A percentile compares a stretch with the other conserved stretches of the same genome.
phyloP scores from a whole-genome alignment of 1,140 invertebrate genomes.

The Palaemon carinicauda region DNA sequence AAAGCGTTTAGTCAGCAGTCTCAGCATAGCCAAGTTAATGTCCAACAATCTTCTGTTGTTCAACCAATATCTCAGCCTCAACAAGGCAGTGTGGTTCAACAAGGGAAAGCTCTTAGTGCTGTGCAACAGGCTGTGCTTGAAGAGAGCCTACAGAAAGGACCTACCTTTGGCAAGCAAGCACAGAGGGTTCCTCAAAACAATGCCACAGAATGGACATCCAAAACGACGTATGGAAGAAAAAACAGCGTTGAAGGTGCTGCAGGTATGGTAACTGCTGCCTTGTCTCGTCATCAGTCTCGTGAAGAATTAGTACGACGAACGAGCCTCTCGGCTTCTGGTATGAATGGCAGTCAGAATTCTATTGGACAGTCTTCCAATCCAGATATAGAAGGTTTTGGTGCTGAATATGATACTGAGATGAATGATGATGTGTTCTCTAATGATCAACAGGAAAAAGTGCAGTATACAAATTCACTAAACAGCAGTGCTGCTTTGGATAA shows the following conservation, averaged over 20 bases:
- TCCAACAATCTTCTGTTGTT: not conserved
- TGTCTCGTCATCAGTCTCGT: slow-evolving; percentile 43
- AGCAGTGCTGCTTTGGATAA: not conserved
- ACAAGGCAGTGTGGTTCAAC: not conserved
- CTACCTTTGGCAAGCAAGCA: not conserved
- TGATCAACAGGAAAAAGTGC: not conserved
- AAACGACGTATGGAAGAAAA: not conserved
- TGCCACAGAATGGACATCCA: not conserved
- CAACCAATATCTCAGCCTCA: slow-evolving; percentile 4
- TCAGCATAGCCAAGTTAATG: not conserved
- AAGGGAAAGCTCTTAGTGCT: slow-evolving; percentile 27
- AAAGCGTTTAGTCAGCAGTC: no score
- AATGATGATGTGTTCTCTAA: slow-evolving; percentile 55
- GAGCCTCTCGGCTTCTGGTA: slow-evolving; percentile 49
- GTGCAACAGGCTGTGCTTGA: slow-evolving; percentile 28
- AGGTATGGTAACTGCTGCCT: slow-evolving; percentile 30
- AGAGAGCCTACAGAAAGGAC: not conserved
- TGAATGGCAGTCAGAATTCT: slow-evolving; percentile 47
- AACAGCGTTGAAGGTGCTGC: slow-evolving; percentile 44
- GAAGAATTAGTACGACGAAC: slow-evolving; percentile 23
- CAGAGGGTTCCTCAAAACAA: not conserved
- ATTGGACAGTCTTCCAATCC: slow-evolving; percentile 19
- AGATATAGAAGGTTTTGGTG: slow-evolving; percentile 40
- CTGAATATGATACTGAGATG: slow-evolving; percentile 45
- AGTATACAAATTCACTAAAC: not conserved